These are phyloP conservation scores for Bubo scandiacus DNA, from an alignment of 2,113 vertebrate genomes.

Conservation along the genomic window DNA sequence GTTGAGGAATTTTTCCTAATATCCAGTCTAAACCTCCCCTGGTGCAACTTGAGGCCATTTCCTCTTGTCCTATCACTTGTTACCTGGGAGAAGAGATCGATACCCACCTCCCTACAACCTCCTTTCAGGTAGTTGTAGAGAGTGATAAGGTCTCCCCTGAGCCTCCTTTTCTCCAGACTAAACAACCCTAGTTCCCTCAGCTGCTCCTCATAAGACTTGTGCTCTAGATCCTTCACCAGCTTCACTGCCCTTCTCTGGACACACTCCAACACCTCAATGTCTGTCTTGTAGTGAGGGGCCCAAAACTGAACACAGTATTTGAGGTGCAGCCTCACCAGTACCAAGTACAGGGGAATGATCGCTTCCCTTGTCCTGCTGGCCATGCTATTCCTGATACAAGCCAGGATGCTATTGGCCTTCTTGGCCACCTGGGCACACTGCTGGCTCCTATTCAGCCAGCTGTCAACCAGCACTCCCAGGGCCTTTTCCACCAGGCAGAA, in stretches of 20 bases:
- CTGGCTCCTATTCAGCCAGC: neutral
- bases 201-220: neutral
- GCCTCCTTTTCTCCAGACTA: neutral
- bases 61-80: too few species aligned
- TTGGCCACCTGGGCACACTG: neutral
- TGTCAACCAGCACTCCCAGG: rapidly evolving
- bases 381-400: neutral
- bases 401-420: neutral
- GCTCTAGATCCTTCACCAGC: neutral
- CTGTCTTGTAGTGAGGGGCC: neutral
- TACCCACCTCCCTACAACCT: neutral
- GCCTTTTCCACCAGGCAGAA: neutral
- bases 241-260: neutral
- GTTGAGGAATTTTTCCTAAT: neutral
- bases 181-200: neutral
- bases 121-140: neutral
- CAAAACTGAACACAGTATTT: neutral
- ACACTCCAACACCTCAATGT: rapidly evolving
- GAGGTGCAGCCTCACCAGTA: neutral
- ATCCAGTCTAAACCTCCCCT: neutral
- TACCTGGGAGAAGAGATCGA: rapidly evolving
- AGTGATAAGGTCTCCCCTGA: neutral
- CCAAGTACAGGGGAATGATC: neutral
- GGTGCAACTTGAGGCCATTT: neutral
- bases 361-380: neutral